Conservation (phyloP, 2,113 vertebrate species). For the Henicopernis longicauda region DNA sequence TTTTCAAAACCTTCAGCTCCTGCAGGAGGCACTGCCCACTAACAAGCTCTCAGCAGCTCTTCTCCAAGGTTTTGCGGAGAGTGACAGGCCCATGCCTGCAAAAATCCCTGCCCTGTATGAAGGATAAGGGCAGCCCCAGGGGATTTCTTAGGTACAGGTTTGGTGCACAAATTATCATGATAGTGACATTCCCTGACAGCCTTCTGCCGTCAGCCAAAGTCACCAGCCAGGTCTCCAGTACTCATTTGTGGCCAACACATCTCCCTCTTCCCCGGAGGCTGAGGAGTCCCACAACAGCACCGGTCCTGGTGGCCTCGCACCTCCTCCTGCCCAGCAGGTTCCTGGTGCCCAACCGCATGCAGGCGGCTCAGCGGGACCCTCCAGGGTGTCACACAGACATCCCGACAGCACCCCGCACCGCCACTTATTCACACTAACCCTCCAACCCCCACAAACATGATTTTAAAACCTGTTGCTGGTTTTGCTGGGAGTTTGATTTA, state of each 20-base stretch:
- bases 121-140: background rate
- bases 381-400: background rate
- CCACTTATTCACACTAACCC: background rate
- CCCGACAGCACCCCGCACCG: fast-evolving
- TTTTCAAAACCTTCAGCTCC: background rate
- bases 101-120: background rate
- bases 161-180: background rate
- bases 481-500: background rate
- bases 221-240: background rate
- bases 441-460: background rate
- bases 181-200: background rate
- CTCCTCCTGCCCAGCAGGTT: background rate
- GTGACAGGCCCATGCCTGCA: background rate
- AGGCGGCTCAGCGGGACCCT: background rate
- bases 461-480: background rate
- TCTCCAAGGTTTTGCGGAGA: background rate
- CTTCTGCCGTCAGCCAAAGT: background rate
- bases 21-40: slow-evolving; percentile 2
- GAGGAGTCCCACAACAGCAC: background rate
- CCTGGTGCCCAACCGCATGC: background rate
- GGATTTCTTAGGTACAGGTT: background rate
- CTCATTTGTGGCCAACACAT: background rate
- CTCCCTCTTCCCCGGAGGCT: background rate
- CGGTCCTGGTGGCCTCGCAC: fast-evolving
- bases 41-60: background rate